A percentile compares a stretch with the other conserved stretches of the same genome.
Evolutionary conservation across 2,888 invertebrate genomes (phyloP).

Genomic region (Cremastinae sp.): DNA sequence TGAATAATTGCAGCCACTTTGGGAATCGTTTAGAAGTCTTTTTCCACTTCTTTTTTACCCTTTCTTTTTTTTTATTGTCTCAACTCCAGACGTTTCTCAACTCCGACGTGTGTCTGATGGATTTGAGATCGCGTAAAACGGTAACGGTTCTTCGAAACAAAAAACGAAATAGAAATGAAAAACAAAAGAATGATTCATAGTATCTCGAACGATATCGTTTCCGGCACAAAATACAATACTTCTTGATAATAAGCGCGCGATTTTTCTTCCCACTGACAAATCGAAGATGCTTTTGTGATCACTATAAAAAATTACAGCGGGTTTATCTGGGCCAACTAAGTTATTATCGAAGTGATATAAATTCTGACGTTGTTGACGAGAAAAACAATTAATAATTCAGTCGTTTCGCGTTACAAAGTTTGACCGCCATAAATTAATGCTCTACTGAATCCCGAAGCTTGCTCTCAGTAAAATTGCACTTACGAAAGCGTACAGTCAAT

Average conservation of each 20-base stretch:
- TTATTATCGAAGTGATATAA: conserved; percentile 44
- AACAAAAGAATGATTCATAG: neutral
- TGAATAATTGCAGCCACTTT: neutral
- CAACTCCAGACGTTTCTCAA: neutral
- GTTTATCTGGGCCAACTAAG: conserved; percentile 43
- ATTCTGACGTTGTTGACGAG: conserved; percentile 12
- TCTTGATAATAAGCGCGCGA: conserved; percentile 8
- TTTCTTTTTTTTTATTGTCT: neutral
- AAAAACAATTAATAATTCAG: conserved; percentile 48
- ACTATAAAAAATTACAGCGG: conserved; percentile 15
- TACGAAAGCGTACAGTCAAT: neutral
- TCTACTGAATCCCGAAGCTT: conserved; percentile 1
- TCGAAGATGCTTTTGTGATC: neutral
- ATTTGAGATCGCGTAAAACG: conserved; percentile 19
- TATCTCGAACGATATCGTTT: conserved; percentile 7
- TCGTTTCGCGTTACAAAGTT: conserved; percentile 1
- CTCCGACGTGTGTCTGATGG: conserved; percentile 28
- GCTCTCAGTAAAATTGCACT: neutral
- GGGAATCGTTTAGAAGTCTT: neutral
- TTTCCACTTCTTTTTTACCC: neutral
- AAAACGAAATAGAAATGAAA: conserved; percentile 14
- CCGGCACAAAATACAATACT: conserved; percentile 3
- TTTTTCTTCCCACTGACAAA: conserved; percentile 4
- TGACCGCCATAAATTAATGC: conserved; percentile 26
- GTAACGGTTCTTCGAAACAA: conserved; percentile 23